Evolutionary conservation across 2,888 invertebrate species (phyloP), one percentile per base, ranked within the genome.

Genomic region (Agrochola lota): DNA sequence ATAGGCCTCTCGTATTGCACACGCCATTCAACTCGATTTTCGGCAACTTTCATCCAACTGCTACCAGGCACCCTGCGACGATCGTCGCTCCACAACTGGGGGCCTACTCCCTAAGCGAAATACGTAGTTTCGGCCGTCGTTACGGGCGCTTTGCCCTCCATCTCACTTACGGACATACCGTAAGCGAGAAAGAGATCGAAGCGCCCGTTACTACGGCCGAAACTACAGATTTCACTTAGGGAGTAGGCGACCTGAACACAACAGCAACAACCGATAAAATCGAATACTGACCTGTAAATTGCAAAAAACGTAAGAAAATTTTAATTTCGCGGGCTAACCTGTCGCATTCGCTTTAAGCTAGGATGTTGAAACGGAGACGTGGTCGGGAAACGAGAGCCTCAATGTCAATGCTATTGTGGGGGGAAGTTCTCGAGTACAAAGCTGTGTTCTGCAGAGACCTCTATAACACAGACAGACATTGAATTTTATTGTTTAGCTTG

Each of bases 361-460:
- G 23, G 23, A 68, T 30, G 5, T 68, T 69, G 35, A 77, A 77
- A 85, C 64, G 43, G 43, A 52, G 68, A 46, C 49, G 74, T 40
- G 63, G 77, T 74, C 63, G 62, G 49, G 49, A 59, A 82, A 74
- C 64, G 72, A 73, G 69, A 62, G 84, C 70, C 71, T 86, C 78
- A 88, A 86, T 78, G 88, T 76, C 87, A 84, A 81, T 70, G 80
- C 57, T 67, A 55, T 70, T 68, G 43, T 55, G 72, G 64, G 69
- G 63, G 77, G 23, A 74, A 73, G 59, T 57, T 77, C 46, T 71
- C 23, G 46, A 76, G 64, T 78, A 73, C 70, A 77, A 63, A 68
- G 43, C 59, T 75, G 46, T 75, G 71, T 74, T 71, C 26, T 55
- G 40, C 62, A 74, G 15, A 52, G n/a, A 70, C n/a, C 7, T 55